Evolutionary conservation across 2,888 invertebrate genomes (phyloP), one percentile per base, ranked within the genome.

Genomic region (Aradus depressus): DNA sequence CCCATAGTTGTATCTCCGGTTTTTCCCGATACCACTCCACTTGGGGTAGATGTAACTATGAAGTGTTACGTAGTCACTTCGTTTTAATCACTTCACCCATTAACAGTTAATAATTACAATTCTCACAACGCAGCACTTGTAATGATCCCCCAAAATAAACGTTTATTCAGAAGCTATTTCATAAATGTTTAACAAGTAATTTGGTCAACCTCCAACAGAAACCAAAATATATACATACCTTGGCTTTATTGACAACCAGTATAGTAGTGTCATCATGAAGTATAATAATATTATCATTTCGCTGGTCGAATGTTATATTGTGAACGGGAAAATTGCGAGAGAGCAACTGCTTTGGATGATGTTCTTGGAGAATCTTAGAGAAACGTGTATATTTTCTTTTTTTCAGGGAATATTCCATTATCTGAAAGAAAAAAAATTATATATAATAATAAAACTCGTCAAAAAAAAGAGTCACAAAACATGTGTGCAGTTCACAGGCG

Each of bases 341-440:
- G 19, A 71, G 62, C 81, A 81, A 82, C 55, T 75, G 72, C 1
- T 66, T 64, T 0, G 79, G 77, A 55, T 76, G 68, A 18, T 66
- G 64, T 22, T 69, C 67, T 60, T 73, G 72, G 45, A 76, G 65
- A 5, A 69, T 63, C 18, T 73, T 74, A 10, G 79, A 76, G 73
- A 83, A 82, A 44, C 73, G 67, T 0, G 80, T 77, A 61, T 81
- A 81, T 58, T 74, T 73, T 60, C 74, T 75, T 37, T 73, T 69
- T 3, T 65, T 63, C n/a, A 89, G 64, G 63, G 79, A 76, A 64
- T 82, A 90, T 66, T 91, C 89, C 34, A 84, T 68, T 53, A 90
- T 72, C 81, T 85, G 66, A 19, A 70, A 70, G 42, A 56, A 28
- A 51, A 49, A 21, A 48, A n/a, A 19, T 21, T 19, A 34, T 31